A percentile compares a stretch with the other conserved stretches of the same genome.
These are phyloP conservation scores for Chydorus sphaericus DNA, from an alignment of 2,888 invertebrate genomes.

Conservation along the genomic window DNA sequence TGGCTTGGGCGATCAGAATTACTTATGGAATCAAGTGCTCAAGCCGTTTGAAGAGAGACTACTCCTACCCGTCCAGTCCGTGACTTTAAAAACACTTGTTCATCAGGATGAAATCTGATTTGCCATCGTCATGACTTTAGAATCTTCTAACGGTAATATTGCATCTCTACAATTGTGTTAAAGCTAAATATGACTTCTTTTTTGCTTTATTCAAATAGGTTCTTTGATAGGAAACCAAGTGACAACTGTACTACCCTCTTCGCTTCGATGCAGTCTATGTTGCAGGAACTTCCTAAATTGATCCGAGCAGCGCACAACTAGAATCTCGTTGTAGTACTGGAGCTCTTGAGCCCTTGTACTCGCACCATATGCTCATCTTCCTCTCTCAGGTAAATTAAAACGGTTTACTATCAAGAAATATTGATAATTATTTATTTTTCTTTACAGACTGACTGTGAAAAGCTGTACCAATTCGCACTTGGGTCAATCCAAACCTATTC, in stretches of 20 bases:
- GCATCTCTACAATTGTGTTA: too few species aligned
- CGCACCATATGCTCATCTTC: slow-evolving; percentile 37
- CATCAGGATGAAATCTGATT: slow-evolving; percentile 45
- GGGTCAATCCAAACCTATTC: slow-evolving; percentile 51
- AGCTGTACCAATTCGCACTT: slow-evolving; percentile 50
- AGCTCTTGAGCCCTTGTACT: slow-evolving; percentile 54
- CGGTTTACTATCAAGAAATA: too few species aligned
- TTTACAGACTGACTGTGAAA: slow-evolving; percentile 41
- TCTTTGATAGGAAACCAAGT: too few species aligned
- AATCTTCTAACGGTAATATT: slow-evolving; percentile 8
- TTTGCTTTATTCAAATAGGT: too few species aligned
- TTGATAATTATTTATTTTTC: too few species aligned
- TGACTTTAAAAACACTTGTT: slow-evolving; percentile 37
- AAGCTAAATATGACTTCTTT: too few species aligned
- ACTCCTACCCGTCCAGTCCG: slow-evolving; percentile 19
- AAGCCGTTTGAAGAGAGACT: slow-evolving; percentile 41
- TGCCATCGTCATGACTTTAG: background rate
- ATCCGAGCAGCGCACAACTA: slow-evolving; percentile 62
- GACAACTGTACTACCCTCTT: slow-evolving; percentile 36
- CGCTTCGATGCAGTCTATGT: slow-evolving; percentile 44
- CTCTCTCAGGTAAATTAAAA: slow-evolving; percentile 15
- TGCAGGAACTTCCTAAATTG: slow-evolving; percentile 50
- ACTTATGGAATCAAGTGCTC: slow-evolving; percentile 21
- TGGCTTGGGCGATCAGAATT: slow-evolving; percentile 11
- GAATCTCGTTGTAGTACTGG: slow-evolving; percentile 57